Percentiles rank a stretch among this genome's conserved stretches.
These are phyloP conservation scores for Torymus texanus DNA, from an alignment of 2,888 invertebrate genomes.

Conservation along the genomic window DNA sequence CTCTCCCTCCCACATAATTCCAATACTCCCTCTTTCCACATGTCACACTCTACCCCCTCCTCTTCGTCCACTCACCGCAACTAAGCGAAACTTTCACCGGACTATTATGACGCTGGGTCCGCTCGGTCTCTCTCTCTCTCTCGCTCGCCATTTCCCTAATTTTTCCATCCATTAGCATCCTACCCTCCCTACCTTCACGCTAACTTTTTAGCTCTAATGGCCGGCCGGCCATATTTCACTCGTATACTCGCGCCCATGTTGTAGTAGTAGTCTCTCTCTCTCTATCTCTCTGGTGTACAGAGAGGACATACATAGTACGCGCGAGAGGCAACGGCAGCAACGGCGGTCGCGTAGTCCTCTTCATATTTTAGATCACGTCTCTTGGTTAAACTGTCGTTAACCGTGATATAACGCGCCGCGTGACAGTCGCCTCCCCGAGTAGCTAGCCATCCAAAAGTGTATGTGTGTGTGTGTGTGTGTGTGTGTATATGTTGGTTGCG, in stretches of 20 bases:
- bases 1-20: too few relatives aligned
- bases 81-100: background rate
- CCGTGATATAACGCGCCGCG: slow-evolving; percentile 28
- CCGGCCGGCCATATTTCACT: slow-evolving; percentile 50
- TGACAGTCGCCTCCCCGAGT: background rate
- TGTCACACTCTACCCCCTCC: too few relatives aligned
- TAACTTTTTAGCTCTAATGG: slow-evolving; percentile 39
- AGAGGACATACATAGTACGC: too few relatives aligned
- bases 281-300: too few relatives aligned
- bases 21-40: too few relatives aligned
- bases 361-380: slow-evolving; percentile 48
- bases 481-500: too few relatives aligned
- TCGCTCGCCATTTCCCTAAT: slow-evolving; percentile 4
- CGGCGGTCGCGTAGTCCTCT: slow-evolving; percentile 25
- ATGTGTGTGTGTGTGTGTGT: too few relatives aligned
- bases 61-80: too few relatives aligned
- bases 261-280: too few relatives aligned
- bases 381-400: slow-evolving; percentile 51
- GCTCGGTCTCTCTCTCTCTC: background rate
- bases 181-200: background rate
- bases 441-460: background rate
- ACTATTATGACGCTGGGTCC: background rate
- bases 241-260: slow-evolving; percentile 25
- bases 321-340: slow-evolving; percentile 19
- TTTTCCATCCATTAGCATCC: slow-evolving; percentile 48